These are phyloP conservation scores for Drosophila albomicans DNA, from an alignment of 1,140 invertebrate genomes.

Conservation along the genomic window DNA sequence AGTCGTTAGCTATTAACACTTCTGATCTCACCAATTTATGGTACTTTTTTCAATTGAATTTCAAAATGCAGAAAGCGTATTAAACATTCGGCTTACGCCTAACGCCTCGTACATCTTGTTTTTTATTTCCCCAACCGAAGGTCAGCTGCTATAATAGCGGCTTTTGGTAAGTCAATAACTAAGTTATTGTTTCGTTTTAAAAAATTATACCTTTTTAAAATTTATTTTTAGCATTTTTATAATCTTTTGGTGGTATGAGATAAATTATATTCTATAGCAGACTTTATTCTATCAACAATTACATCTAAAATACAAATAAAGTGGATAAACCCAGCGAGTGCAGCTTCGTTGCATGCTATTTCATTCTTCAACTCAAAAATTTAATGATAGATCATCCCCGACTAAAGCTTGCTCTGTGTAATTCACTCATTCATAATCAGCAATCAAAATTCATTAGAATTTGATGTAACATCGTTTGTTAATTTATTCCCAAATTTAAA, in stretches of 20 bases:
- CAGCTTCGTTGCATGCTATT: too few species aligned
- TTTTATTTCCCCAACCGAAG: conserved; percentile 48
- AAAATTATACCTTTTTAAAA: background rate
- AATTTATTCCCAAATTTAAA: background rate
- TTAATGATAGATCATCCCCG: background rate
- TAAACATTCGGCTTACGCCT: conserved; percentile 2
- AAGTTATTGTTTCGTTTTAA: conserved; percentile 26
- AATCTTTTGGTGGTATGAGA: too few species aligned
- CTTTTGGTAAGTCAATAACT: conserved; percentile 34
- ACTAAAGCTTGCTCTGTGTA: background rate
- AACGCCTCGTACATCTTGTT: conserved; percentile 46
- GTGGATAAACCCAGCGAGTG: too few species aligned
- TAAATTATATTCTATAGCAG: too few species aligned
- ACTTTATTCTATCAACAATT: too few species aligned
- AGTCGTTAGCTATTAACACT: conserved; percentile 18
- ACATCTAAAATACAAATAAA: too few species aligned
- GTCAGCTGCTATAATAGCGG: conserved; percentile 33
- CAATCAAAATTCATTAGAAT: background rate
- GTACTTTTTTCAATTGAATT: background rate
- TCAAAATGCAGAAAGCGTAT: conserved; percentile 12
- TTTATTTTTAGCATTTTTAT: background rate
- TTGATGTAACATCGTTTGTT: background rate
- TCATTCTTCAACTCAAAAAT: too few species aligned
- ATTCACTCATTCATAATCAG: too few species aligned
- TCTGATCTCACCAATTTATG: conserved; percentile 7